Evolutionary conservation across 2,888 invertebrate species (phyloP).

Genomic region (Mythimna ferrago): DNA sequence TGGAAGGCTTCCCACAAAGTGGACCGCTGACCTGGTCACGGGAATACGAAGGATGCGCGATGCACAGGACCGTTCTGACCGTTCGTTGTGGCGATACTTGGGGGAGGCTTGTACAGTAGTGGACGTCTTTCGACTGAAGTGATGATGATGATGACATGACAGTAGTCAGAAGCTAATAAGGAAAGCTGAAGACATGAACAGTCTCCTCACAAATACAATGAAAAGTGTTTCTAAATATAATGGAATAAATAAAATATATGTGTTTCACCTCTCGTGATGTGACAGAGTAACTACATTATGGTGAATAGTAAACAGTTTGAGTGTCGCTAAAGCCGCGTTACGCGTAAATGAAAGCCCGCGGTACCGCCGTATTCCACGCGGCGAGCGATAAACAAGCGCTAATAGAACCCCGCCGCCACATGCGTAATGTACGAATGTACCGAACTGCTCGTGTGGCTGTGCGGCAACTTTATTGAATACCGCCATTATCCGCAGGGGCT

Average conservation of each 20-base stretch:
- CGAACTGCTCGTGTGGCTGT: background rate
- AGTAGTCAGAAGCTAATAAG: background rate
- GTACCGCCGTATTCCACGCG: background rate
- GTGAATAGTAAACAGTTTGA: conserved; percentile 28
- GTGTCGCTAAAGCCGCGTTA: conserved; percentile 32
- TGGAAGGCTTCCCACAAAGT: too few relatives aligned
- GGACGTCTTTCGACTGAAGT: too few relatives aligned
- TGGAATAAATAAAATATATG: background rate
- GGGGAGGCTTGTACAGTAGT: too few relatives aligned
- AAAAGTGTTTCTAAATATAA: background rate
- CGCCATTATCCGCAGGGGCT: background rate
- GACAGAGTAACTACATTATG: background rate
- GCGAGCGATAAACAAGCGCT: conserved; percentile 32
- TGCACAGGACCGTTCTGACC: too few relatives aligned
- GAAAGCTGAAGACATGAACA: background rate
- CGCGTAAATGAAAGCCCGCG: conserved; percentile 42
- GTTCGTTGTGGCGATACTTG: too few relatives aligned
- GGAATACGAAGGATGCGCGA: too few relatives aligned
- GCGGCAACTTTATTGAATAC: conserved; percentile 6
- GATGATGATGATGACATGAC: too few relatives aligned
- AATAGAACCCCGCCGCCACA: conserved; percentile 36
- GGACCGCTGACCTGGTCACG: too few relatives aligned
- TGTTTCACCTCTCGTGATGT: background rate
- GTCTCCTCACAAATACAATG: background rate
- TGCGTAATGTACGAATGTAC: conserved; percentile 11